phyloP scores from a whole-genome alignment of 2,113 vertebrate species.

The Mesoclemmys tuberculata region DNA sequence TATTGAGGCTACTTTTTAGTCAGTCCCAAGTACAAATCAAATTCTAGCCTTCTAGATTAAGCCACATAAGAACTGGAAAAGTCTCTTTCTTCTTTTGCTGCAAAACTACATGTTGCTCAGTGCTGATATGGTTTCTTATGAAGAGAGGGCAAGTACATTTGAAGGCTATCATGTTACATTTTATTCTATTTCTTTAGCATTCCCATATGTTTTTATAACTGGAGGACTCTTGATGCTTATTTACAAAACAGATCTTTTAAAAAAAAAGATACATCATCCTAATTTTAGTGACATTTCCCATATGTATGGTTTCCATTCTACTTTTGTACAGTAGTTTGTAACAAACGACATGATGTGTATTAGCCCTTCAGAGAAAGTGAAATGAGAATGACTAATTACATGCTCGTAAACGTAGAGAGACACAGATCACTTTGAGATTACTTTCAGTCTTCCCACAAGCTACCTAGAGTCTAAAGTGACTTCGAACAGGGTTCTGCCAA shows the following conservation, averaged over 20 bases:
- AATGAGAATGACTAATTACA: neutral
- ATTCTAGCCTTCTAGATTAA: neutral
- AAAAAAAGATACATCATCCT: neutral
- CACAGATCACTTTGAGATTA: neutral
- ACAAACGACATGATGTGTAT: slow-evolving; percentile 13
- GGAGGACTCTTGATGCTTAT: slow-evolving; percentile 3
- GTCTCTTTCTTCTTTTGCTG: neutral
- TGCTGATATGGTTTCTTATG: neutral
- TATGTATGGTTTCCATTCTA: slow-evolving; percentile 16
- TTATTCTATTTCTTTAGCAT: neutral
- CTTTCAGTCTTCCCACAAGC: neutral
- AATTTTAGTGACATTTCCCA: slow-evolving; percentile 43
- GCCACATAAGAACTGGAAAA: neutral
- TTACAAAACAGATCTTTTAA: slow-evolving; percentile 24
- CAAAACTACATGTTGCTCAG: neutral
- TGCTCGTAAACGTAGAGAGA: neutral
- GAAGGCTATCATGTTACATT: neutral
- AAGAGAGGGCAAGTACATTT: neutral
- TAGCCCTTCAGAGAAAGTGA: neutral
- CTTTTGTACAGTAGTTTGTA: slow-evolving; percentile 34
- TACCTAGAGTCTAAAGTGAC: neutral
- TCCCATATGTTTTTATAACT: slow-evolving; percentile 41
- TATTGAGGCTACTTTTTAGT: neutral
- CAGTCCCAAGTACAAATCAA: neutral
- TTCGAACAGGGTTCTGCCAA: neutral